Evolutionary conservation across 64 coral and sea anemone species (phyloP).

Genomic region (Acropora tenuis): DNA sequence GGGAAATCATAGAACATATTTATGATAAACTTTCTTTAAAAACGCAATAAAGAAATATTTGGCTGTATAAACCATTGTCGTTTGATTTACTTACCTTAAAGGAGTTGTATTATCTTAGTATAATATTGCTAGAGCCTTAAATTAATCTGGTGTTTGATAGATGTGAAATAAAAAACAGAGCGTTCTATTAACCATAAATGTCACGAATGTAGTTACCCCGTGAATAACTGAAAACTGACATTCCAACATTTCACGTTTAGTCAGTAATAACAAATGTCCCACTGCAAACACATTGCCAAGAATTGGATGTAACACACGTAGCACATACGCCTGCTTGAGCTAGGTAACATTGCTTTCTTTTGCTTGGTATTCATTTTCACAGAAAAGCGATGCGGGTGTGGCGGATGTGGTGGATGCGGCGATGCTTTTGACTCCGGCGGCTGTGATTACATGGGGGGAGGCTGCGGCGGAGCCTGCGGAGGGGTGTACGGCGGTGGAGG

Average conservation of each 20-base stretch:
- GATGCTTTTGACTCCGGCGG: conserved; percentile 74
- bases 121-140: not conserved
- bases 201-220: too few relatives aligned
- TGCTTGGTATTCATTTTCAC: not conserved
- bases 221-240: not conserved
- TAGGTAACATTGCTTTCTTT: not conserved
- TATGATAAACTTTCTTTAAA: not conserved
- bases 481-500: not conserved
- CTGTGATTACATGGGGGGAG: conserved; percentile 60
- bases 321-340: not conserved
- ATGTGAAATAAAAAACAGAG: too few relatives aligned
- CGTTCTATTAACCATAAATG: too few relatives aligned
- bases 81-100: not conserved
- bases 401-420: conserved; percentile 58
- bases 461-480: conserved; percentile 29
- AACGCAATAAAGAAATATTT: conserved; percentile 15
- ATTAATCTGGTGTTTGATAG: not conserved
- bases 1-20: not conserved
- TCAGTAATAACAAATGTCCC: too few relatives aligned
- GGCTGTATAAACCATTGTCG: not conserved
- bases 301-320: not conserved
- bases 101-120: not conserved
- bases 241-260: not conserved
- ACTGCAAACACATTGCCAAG: not conserved
- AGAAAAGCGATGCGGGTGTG: conserved; percentile 47